Evolutionary conservation across 2,113 vertebrate genomes (phyloP).

Genomic region (Siniperca knerii): DNA sequence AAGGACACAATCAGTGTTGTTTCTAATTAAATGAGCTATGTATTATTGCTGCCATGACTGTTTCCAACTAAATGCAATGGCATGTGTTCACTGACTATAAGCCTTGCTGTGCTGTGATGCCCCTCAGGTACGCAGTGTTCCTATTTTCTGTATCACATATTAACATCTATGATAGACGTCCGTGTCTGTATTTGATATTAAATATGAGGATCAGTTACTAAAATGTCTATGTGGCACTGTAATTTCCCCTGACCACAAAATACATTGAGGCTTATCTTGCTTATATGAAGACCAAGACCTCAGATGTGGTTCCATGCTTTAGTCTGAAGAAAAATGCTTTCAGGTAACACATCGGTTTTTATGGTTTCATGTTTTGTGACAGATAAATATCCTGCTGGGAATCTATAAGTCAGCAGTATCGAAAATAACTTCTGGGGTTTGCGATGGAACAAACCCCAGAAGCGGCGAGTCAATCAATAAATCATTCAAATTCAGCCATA

Average conservation of each 20-base stretch:
- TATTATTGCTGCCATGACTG: conserved; percentile 27
- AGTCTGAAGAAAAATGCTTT: conserved; percentile 16
- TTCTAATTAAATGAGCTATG: conserved; percentile 53
- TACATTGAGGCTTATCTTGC: conserved; percentile 22
- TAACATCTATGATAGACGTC: conserved; percentile 37
- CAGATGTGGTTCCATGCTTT: neutral
- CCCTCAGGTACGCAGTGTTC: conserved; percentile 18
- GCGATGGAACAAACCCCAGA: neutral
- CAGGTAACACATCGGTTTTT: conserved; percentile 24
- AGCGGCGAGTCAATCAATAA: too few relatives aligned
- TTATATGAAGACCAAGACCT: conserved; percentile 22
- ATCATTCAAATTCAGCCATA: neutral
- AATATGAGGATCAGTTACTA: conserved; percentile 34
- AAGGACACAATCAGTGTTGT: conserved; percentile 59
- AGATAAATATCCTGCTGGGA: conserved; percentile 47
- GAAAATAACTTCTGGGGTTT: conserved; percentile 5
- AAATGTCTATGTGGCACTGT: conserved; percentile 36
- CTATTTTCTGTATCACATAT: conserved; percentile 26
- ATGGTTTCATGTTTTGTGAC: conserved; percentile 23
- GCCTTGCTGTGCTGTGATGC: neutral
- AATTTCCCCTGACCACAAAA: conserved; percentile 48
- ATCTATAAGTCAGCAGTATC: neutral
- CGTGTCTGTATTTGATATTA: conserved; percentile 37
- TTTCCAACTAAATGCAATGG: conserved; percentile 13
- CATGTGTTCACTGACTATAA: neutral